These are phyloP conservation scores for Pelochelys cantorii DNA, from an alignment of 2,797 vertebrate genomes.

Conservation along the genomic window DNA sequence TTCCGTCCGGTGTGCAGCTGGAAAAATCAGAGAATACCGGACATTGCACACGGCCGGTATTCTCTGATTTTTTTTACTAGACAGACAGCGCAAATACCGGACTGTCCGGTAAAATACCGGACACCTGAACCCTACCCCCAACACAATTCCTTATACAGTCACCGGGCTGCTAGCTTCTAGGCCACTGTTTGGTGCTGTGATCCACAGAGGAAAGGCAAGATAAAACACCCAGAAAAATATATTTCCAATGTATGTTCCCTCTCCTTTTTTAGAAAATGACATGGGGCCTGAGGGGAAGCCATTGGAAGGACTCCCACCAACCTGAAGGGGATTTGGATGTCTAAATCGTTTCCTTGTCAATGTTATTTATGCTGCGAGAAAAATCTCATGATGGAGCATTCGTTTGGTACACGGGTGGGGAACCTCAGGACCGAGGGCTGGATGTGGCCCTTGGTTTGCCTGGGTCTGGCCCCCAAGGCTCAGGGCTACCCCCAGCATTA, in stretches of 20 bases:
- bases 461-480: too few species aligned
- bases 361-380: neutral
- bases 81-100: too few species aligned
- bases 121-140: neutral
- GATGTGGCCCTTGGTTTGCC: too few species aligned
- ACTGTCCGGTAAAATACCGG: too few species aligned
- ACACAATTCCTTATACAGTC: neutral
- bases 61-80: too few species aligned
- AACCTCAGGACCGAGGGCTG: too few species aligned
- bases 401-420: neutral
- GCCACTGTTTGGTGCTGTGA: neutral
- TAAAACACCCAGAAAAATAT: neutral
- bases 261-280: neutral
- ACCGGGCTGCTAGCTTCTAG: neutral
- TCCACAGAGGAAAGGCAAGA: neutral
- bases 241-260: neutral
- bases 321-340: neutral
- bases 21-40: too few species aligned
- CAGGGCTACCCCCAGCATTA: too few species aligned
- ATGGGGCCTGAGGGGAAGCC: neutral
- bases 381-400: neutral
- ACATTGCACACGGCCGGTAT: too few species aligned
- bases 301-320: neutral
- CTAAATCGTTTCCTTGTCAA: neutral
- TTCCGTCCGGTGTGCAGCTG: too few species aligned